These are phyloP conservation scores for Litoditis marina DNA, from an alignment of 2,888 invertebrate genomes.

Conservation along the genomic window DNA sequence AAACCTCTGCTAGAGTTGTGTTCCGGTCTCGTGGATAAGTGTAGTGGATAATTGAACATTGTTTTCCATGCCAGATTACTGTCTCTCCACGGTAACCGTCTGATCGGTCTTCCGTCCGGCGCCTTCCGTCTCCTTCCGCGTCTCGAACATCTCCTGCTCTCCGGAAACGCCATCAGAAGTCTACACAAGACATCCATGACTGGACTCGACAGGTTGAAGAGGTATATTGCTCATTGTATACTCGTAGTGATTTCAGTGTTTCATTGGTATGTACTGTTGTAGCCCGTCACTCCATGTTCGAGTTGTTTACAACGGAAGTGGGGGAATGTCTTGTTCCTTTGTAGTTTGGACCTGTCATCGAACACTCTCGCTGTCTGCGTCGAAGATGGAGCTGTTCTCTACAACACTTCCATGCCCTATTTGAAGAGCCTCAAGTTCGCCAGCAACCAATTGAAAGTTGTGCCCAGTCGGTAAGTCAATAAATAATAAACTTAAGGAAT, in stretches of 20 bases:
- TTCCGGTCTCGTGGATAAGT: no score
- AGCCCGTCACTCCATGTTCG: not conserved
- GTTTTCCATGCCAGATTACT: conserved; percentile 26
- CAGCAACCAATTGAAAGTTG: conserved; percentile 30
- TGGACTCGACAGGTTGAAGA: conserved; percentile 39
- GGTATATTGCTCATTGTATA: conserved; percentile 2
- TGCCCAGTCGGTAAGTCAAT: conserved; percentile 7
- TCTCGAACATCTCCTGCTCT: conserved; percentile 34
- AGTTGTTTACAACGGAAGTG: no score
- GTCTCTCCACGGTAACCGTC: conserved; percentile 33
- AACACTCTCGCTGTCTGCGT: conserved; percentile 48
- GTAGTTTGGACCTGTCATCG: conserved; percentile 38
- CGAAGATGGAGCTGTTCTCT: conserved; percentile 47
- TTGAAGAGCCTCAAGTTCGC: conserved; percentile 33
- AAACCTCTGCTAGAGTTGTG: no score
- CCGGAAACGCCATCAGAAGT: conserved; percentile 36
- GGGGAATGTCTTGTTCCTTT: not conserved
- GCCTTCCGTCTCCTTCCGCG: conserved; percentile 35
- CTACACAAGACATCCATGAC: conserved; percentile 41
- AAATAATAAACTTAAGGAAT: no score
- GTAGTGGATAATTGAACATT: no score
- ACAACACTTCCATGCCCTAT: conserved; percentile 45
- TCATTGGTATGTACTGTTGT: not conserved
- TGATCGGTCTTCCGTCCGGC: conserved; percentile 38
- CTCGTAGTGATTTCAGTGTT: not conserved